Evolutionary conservation across 2,797 vertebrate species (phyloP).

Genomic region (Geotrypetes seraphini): DNA sequence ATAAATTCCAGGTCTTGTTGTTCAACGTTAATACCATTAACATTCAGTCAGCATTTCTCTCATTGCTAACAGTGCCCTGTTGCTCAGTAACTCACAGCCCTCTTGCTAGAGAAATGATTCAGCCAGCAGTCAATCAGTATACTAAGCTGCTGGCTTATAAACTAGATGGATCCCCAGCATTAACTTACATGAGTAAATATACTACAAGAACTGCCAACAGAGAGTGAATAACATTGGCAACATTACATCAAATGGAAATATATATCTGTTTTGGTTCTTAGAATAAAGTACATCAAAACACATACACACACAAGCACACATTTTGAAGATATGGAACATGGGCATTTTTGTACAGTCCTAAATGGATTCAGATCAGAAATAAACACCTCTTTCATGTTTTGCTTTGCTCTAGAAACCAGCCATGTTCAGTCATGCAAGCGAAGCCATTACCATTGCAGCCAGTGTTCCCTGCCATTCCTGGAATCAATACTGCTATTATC

Average conservation of each 20-base stretch:
- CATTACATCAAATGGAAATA: background rate
- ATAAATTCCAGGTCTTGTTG: conserved; percentile 26
- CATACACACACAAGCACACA: no score
- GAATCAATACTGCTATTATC: background rate
- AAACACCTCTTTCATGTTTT: background rate
- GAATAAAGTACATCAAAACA: background rate
- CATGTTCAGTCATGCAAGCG: background rate
- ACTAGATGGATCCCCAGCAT: background rate
- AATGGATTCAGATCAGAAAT: background rate
- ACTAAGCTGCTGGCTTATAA: conserved; percentile 3
- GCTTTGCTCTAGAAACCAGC: background rate
- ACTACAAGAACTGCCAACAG: conserved; percentile 1
- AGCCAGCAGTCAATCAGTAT: conserved; percentile 19
- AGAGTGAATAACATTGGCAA: conserved; percentile 1
- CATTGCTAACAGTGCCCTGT: conserved; percentile 19
- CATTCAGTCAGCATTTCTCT: conserved; percentile 14
- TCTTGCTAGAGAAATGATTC: conserved; percentile 9
- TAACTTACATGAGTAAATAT: conserved; percentile 5
- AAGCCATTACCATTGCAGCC: background rate
- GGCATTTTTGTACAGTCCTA: background rate
- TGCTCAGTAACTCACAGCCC: conserved; percentile 16
- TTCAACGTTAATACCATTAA: conserved; percentile 34
- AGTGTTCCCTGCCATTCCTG: background rate
- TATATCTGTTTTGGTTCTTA: conserved; percentile 1
- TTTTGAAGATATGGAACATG: no score